Base-by-base conservation (phyloP, 2,888 invertebrate species). In the Catocala sponsa region DNA sequence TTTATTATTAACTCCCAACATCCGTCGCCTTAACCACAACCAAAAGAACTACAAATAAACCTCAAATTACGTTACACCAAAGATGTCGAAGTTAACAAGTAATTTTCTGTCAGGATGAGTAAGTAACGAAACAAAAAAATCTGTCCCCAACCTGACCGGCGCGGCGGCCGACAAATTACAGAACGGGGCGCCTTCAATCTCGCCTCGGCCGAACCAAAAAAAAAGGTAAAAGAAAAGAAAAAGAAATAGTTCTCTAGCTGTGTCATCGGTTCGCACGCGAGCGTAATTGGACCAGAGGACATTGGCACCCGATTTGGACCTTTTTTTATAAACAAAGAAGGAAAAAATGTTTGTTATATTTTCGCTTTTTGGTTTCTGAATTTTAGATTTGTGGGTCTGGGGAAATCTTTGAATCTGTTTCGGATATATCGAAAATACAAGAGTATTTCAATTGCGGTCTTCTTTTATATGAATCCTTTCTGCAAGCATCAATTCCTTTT, bases 221-320 rank as follows among this genome's bases (percentile, higher is more conserved):
- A 78, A 77, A 78, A 72, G 49, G 49, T 46, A 63, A 70, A 70
- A 74, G n/a, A 77, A 54, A 9, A 13, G 15, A 81, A 84, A 85
- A 81, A 79, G 57, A 79, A 86, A 87, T 84, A 83, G 83, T 83
- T 87, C 74, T 76, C 82, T 79, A 74, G 80, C 85, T 88, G 87
- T 90, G 91, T 91, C 89, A 91, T 88, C 91, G 78, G 68, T 70
- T 80, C 87, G 72, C 87, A 89, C 85, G 87, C 87, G 79, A 86
- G 70, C 73, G 72, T 74, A 82, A 87, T 85, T 82, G 78, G 67
- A 63, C 57, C 68, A 72, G 76, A 82, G 81, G 84, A 81, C 79
- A 77, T 81, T 82, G 84, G 78, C 81, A 82, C 78, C 78, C 82
- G 79, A 82, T 82, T 77, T 73, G 12, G 76, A 54, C 69, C 72